Evolutionary conservation across 2,113 vertebrate genomes (phyloP).

Genomic region (Podarcis muralis): DNA sequence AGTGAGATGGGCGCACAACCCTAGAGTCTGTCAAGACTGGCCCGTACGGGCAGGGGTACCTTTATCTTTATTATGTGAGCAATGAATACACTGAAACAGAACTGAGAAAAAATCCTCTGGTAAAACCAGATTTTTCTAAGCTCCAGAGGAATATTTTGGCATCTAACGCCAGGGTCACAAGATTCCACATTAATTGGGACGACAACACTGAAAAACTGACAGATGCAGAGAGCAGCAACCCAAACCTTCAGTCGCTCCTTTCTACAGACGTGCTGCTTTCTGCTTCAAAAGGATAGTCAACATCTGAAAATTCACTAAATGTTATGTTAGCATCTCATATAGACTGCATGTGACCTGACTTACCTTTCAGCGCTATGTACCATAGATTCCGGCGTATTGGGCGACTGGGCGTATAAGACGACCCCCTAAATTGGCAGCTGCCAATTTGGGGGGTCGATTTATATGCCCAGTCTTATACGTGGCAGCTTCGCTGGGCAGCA

Average conservation of each 20-base stretch:
- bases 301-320: slow-evolving; percentile 84
- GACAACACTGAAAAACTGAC: slow-evolving; percentile 86
- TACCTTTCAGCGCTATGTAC: slow-evolving; percentile 70
- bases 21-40: no score
- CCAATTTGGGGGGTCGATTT: no score
- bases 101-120: slow-evolving; percentile 83
- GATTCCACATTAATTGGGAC: slow-evolving; percentile 88
- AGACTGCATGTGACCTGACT: slow-evolving; percentile 83
- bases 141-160: slow-evolving; percentile 87
- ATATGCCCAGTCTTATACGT: no score
- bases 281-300: slow-evolving; percentile 83
- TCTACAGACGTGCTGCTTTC: slow-evolving; percentile 83
- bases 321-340: slow-evolving; percentile 87
- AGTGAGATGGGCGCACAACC: no score
- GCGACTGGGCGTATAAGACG: no score
- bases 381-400: no score
- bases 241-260: slow-evolving; percentile 83
- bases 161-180: slow-evolving; percentile 85
- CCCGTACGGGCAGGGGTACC: no score
- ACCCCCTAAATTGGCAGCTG: no score
- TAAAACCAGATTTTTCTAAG: slow-evolving; percentile 87
- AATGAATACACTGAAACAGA: slow-evolving; percentile 87
- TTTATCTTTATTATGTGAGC: slow-evolving; percentile 88
- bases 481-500: no score
- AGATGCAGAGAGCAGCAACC: slow-evolving; percentile 83